A percentile compares a stretch with the other conserved stretches of the same genome.
Conservation (phyloP, 64 coral and sea anemone genomes). For the Pocillopora verrucosa region DNA sequence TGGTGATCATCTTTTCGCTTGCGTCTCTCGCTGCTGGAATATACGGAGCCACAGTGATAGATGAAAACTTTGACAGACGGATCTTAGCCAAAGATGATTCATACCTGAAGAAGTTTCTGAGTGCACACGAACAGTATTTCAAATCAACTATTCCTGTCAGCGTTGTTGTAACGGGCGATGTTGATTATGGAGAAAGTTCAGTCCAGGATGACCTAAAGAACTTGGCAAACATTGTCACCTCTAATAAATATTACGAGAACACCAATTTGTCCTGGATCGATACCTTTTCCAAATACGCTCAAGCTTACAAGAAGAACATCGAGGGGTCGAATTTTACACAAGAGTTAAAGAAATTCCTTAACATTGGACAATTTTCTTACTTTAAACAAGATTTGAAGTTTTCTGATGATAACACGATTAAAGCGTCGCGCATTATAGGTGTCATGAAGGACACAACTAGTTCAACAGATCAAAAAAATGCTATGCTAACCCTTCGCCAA, state of each 20-base stretch:
- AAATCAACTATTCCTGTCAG: slow-evolving; percentile 19
- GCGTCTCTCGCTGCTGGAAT: slow-evolving; percentile 29
- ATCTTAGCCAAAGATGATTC: slow-evolving; percentile 60
- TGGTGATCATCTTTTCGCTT: slow-evolving; percentile 39
- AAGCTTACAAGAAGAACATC: neutral
- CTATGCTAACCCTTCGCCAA: slow-evolving; percentile 26
- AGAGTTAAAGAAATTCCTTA: slow-evolving; percentile 15
- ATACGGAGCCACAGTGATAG: slow-evolving; percentile 41
- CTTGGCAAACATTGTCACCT: slow-evolving; percentile 36
- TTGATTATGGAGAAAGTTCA: slow-evolving; percentile 11
- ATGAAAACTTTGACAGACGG: slow-evolving; percentile 41
- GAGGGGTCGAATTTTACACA: slow-evolving; percentile 12
- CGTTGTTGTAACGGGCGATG: slow-evolving; percentile 6
- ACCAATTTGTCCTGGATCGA: slow-evolving; percentile 39
- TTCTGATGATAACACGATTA: slow-evolving; percentile 13
- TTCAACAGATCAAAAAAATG: slow-evolving; percentile 13
- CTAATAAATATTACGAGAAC: slow-evolving; percentile 29
- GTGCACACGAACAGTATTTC: slow-evolving; percentile 22
- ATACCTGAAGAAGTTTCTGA: slow-evolving; percentile 43
- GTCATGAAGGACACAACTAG: slow-evolving; percentile 5
- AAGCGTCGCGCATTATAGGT: slow-evolving; percentile 11
- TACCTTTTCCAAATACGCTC: slow-evolving; percentile 14
- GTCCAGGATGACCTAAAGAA: slow-evolving; percentile 40
- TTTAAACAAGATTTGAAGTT: slow-evolving; percentile 43
- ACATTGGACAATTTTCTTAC: neutral